Base-by-base conservation (phyloP, 2,888 invertebrate genomes). In the Ophion slaviceki region DNA sequence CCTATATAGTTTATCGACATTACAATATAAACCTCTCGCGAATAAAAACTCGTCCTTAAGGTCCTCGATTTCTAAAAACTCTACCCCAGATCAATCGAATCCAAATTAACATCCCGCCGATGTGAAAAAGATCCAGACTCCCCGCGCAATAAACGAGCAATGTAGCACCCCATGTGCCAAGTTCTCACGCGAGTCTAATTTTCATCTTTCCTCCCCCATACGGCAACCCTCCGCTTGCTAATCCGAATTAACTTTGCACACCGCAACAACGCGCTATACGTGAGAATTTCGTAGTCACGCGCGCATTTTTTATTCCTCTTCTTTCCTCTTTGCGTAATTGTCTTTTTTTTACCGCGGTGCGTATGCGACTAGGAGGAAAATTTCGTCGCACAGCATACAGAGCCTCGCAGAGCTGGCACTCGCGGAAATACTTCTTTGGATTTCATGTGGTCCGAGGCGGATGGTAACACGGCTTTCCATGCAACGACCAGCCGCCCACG, bases 401-500 rank as follows among this genome's bases (percentile, higher is more conserved):
- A 53, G 17, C 53, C 17, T 47, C 5, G 47, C 59, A 78, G 45
- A 71, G 64, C 57, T 17, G 45, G 66, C 32, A 76, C 77, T 71
- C 67, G 62, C 72, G 61, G 80, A 80, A 76, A 70, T 61, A 75
- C 70, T 84, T 80, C 75, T 84, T 79, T 71, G 75, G 75, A 79
- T 80, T 66, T 75, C 71, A 64, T 53, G 53, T 3, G 79, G 74
- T 72, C 59, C 53, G 24, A 62, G 75, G 66, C 80, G 66, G 71
- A 76, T 20, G 64, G 80, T 71, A 80, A 81, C 80, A 57, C 70
- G 80, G 70, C 80, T 84, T 80, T 76, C 76, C 80, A 80, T 84
- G 84, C 84, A 80, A 62, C 61, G 70, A 57, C 62, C 36, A 67
- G 20, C 57, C 45, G 70, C 72, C 61, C 53, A 53, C 53, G 53